Conservation (phyloP, 2,888 invertebrate genomes). For the Pandemis corylana region DNA sequence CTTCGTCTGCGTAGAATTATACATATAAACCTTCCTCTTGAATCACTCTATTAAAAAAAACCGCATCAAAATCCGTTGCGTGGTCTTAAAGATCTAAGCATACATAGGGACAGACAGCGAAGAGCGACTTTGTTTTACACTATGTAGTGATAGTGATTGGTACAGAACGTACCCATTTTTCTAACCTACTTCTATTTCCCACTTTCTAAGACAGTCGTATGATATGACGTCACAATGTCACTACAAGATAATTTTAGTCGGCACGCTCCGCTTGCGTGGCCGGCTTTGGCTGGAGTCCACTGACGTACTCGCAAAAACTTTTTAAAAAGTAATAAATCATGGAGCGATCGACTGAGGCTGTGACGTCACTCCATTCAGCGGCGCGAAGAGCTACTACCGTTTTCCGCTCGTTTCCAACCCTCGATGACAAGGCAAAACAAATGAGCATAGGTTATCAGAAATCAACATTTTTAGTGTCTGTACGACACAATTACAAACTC, state of each 20-base stretch:
- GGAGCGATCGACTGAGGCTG: conserved; percentile 43
- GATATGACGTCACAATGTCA: conserved; percentile 25
- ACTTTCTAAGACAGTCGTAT: conserved; percentile 2
- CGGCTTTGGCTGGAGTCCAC: conserved; percentile 58
- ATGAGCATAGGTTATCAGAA: too few relatives aligned
- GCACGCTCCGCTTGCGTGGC: conserved; percentile 57
- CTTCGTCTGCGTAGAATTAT: too few relatives aligned
- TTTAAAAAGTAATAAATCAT: conserved; percentile 64
- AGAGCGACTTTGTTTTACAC: too few relatives aligned
- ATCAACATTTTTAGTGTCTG: too few relatives aligned
- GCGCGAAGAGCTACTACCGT: conserved; percentile 42
- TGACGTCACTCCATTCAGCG: conserved; percentile 64
- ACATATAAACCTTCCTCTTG: too few relatives aligned
- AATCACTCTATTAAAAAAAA: too few relatives aligned
- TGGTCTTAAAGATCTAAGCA: too few relatives aligned
- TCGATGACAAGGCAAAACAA: too few relatives aligned
- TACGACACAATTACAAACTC: too few relatives aligned
- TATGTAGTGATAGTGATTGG: too few relatives aligned
- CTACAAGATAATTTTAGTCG: conserved; percentile 35
- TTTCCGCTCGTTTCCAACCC: neutral
- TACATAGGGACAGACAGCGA: too few relatives aligned
- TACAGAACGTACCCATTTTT: neutral
- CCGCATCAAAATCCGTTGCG: too few relatives aligned
- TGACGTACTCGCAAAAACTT: conserved; percentile 50
- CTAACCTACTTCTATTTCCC: conserved; percentile 11